Percentiles rank a stretch among this genome's conserved stretches.
phyloP scores from a whole-genome alignment of 2,888 invertebrate species.

The Criorhina ranunculi region DNA sequence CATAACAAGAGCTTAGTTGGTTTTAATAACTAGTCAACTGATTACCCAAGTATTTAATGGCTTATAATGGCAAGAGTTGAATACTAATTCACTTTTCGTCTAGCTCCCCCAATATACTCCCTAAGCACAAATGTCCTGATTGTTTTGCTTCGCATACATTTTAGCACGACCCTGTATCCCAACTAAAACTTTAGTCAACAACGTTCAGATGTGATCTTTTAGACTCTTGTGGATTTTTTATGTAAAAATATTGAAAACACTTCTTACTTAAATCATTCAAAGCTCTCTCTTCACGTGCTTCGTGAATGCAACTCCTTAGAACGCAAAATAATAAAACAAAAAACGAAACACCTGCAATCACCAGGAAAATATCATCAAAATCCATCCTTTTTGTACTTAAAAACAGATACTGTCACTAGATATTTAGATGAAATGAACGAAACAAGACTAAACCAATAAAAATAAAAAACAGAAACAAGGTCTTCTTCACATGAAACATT shows the following conservation, averaged over 20 bases:
- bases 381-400: not conserved
- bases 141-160: no score
- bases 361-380: not conserved
- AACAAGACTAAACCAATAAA: not conserved
- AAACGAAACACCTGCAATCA: constrained; percentile 23
- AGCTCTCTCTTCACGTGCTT: constrained; percentile 30
- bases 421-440: not conserved
- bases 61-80: no score
- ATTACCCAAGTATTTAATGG: no score
- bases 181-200: no score
- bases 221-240: no score
- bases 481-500: not conserved
- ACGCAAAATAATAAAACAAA: constrained; percentile 37
- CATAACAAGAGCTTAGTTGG: no score
- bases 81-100: no score
- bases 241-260: not conserved
- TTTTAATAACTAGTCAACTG: no score
- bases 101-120: no score
- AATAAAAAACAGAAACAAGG: not conserved
- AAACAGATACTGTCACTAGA: not conserved
- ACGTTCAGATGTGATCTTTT: no score
- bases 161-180: no score
- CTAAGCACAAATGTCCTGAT: no score
- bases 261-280: constrained; percentile 31
- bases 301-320: constrained; percentile 30